Evolutionary conservation across 2,888 invertebrate genomes (phyloP), one percentile per base, ranked within the genome.

Genomic region (Neoaliturus tenellus): DNA sequence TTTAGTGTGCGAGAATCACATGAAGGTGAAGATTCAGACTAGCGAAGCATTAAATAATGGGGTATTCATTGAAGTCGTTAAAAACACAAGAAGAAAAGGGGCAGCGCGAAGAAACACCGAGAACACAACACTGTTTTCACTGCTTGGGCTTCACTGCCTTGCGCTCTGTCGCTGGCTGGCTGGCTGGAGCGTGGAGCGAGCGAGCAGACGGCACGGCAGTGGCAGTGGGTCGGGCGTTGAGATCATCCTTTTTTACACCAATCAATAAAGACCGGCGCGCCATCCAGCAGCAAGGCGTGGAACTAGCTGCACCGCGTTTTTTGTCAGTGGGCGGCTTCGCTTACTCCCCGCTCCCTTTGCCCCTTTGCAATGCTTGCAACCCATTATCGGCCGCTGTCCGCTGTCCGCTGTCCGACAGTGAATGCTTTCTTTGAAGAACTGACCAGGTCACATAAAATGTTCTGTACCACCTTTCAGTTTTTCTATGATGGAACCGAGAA

Each of bases 191-290:
- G 44, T 17, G 55, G 23, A 2, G 44, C 44, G 17, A 10, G 44
- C 44, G 17, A 44, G 44, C 44, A 44, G 44, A 5, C 20, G 51
- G 51, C n/a, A 4, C 10, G 51, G 51, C n/a, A 6, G 51, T n/a
- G 58, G 58, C 23, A 25, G 23, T 1, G 51, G 51, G 51, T 23
- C 20, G 67, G 31, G 33, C 17, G 33, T n/a, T 69, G 69, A 69
- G 69, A 69, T 39, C 69, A 35, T 69, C 35, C 69, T 69, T 69
- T 69, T 69, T 69, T 69, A 35, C 35, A 62, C 62, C 62, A 39
- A 69, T 69, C 69, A 69, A 69, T 69, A 69, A 20, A 69, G 69
- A 35, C 69, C 35, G 6, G 39, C 20, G 39, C 69, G n/a, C 69
- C 35, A 69, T 39, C 69, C 39, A 69, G 69, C 69, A 69, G 69